These are phyloP conservation scores for Toxotes jaculatrix DNA, from an alignment of 2,113 vertebrate genomes.

Conservation along the genomic window DNA sequence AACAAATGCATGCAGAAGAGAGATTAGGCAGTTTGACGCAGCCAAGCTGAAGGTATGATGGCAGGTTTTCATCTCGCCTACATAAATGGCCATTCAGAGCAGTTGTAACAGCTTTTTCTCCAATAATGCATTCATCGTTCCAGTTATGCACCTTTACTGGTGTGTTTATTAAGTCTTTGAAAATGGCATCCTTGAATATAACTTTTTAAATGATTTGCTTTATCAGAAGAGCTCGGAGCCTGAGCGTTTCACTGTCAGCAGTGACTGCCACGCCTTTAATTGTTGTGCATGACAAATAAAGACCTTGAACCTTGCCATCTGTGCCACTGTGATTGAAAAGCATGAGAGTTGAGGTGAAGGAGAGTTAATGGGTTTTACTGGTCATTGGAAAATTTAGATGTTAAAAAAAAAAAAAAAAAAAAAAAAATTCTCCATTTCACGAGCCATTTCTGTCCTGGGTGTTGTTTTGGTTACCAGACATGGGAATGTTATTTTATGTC, in stretches of 20 bases:
- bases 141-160: background rate
- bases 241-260: background rate
- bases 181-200: too few species aligned
- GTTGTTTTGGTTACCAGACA: constrained; percentile 24
- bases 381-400: background rate
- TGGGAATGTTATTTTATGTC: constrained; percentile 32
- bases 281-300: background rate
- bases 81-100: too few species aligned
- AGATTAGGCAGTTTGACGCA: too few species aligned
- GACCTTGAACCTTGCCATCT: background rate
- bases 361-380: background rate
- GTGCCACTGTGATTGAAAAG: background rate
- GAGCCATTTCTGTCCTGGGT: background rate
- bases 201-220: too few species aligned
- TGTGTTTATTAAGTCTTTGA: too few species aligned
- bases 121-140: too few species aligned
- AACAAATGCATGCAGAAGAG: too few species aligned
- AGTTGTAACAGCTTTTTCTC: too few species aligned
- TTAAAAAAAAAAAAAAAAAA: background rate
- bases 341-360: background rate
- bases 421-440: background rate
- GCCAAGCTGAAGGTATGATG: too few species aligned
- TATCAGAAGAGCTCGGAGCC: too few species aligned
- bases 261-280: background rate
- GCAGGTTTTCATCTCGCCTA: too few species aligned